Evolutionary conservation across 2,888 invertebrate species (phyloP), one percentile per base, ranked within the genome.

Genomic region (Synergus japonicus): DNA sequence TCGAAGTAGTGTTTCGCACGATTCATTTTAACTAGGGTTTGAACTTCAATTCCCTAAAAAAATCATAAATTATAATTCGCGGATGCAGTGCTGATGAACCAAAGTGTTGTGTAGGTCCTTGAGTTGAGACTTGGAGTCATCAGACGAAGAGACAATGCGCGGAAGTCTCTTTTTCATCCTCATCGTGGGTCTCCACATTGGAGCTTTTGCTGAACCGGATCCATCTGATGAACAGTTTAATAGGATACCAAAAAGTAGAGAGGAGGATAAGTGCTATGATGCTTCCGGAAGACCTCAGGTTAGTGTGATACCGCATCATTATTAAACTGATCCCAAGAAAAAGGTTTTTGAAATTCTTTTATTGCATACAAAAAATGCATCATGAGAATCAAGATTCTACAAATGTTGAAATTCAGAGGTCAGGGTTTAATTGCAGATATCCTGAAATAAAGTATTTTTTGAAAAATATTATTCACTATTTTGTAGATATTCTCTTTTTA

Each of bases 261-360:
- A 90, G 29, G 91, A 92, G 82, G 91, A 90, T 77, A 91, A 90
- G 79, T 92, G 92, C 81, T 92, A 92, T 82, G 91, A 92, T 78
- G 87, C 86, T 18, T 84, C 67, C 4, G 90, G 90, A 81, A 87
- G 82, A 46, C 86, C 92, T 5, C 91, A 91, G 91, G 92, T 92
- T 79, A 80, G 88, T 81, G 9, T 46, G 60, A 67, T 60, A 4
- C 12, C 3, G 3, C 9, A 4, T 29, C 7, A 43, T 8, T n/a
- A 9, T 44, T 44, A 2, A 10, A 10, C 9, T 44, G 3, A 10
- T 44, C 2, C 10, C 0, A 37, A 37, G 3, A 37, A 37, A 37
- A 37, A 37, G 37, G 37, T 37, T 37, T 37, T 7, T 37, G 37
- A 1, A 10, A 10, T 44, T 44, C 2, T 44, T 44, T 44, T 10